Base-by-base conservation (phyloP, 2,113 vertebrate species). In the Apus apus region DNA sequence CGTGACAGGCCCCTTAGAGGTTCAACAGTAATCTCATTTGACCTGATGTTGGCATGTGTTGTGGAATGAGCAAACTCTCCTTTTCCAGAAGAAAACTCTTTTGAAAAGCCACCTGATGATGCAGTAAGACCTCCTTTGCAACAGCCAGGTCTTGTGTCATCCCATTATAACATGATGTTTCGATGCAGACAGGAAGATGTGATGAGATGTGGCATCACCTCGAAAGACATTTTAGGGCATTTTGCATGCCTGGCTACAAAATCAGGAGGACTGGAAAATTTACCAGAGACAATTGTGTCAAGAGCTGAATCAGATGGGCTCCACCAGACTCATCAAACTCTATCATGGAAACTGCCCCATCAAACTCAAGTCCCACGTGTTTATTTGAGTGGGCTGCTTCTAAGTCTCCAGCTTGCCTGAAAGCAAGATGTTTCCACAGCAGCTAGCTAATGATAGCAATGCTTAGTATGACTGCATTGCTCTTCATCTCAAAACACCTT, bases 371-470 rank as follows among this genome's bases (percentile, higher is more conserved):
- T 84, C 65, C 79, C n/a, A 72, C 40, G 87, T 89, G 30, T 84
- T 95, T 72, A 81, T 64, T 7, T 81, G 73, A 95, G 94, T 76
- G 84, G 57, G 73, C 48, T 84, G 62, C 57, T 96, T 92, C 73
- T 77, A 66, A 89, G 50, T 58, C 80, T 90, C 50, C 51, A 87
- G 73, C 27, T 60, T 87, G 74, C 58, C 84, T 87, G 70, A 94
- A 94, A 95, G 81, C 58, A 93, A 87, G 87, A 65, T 79, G 48
- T 85, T 93, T 93, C 83, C 80, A 94, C 71, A 79, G 90, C 68
- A 96, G 83, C 87, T 54, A 88, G 26, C 54, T 93, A 83, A 96
- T 90, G 90, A 91, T 40, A 89, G 71, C 74, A 93, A 85, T 56
- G 70, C 86, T 90, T 84, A 85, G 70, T 66, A 57, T 71, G 71